A percentile compares a stretch with the other conserved stretches of the same genome.
Conservation (phyloP, 2,113 vertebrate genomes). For the Urocitellus parryii region DNA sequence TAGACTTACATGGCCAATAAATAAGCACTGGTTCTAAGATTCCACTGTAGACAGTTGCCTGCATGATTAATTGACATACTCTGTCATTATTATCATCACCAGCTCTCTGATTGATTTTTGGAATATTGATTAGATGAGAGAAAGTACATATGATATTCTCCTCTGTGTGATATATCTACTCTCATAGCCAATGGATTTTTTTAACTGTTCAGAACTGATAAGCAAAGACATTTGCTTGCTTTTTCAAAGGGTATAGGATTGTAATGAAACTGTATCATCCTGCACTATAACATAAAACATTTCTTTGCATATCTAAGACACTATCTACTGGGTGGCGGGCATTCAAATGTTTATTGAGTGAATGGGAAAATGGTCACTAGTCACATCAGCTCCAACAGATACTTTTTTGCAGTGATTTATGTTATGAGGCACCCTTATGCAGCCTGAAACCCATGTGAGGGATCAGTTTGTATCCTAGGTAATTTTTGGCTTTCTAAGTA, state of each 20-base stretch:
- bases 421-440: background rate
- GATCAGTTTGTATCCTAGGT: background rate
- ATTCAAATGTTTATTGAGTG: background rate
- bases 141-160: background rate
- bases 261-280: background rate
- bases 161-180: background rate
- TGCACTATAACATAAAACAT: background rate
- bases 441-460: background rate
- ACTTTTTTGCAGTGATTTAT: background rate
- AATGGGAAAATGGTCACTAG: background rate
- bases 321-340: background rate
- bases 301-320: background rate
- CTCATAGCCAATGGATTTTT: background rate
- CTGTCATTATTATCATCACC: background rate
- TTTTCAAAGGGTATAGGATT: background rate
- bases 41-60: background rate
- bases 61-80: background rate
- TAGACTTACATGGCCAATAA: background rate
- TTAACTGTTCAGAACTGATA: background rate
- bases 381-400: background rate
- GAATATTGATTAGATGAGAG: background rate
- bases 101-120: background rate
- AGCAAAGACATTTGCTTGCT: background rate
- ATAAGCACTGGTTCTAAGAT: background rate
- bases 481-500: conserved; percentile 10